phyloP scores from a whole-genome alignment of 2,888 invertebrate genomes.

The Parnassius mnemosyne region DNA sequence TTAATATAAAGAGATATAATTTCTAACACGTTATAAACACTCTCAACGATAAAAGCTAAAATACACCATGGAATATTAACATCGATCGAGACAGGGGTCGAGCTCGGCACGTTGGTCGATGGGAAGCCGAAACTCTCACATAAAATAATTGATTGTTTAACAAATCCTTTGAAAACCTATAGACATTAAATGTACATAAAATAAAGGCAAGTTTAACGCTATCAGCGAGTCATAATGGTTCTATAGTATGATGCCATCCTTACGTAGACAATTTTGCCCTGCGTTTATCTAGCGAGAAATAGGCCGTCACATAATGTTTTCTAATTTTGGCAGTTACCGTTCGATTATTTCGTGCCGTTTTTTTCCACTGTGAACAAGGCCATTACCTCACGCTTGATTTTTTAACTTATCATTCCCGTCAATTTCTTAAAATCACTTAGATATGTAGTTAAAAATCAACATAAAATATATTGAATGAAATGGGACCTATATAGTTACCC shows the following conservation, averaged over 20 bases:
- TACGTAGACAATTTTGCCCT: too few relatives aligned
- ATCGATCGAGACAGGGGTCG: neutral
- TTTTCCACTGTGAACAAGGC: too few relatives aligned
- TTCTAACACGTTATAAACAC: constrained; percentile 29
- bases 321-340: too few relatives aligned
- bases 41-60: constrained; percentile 27
- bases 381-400: too few relatives aligned
- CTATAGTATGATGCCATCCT: too few relatives aligned
- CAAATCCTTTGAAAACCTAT: constrained; percentile 42
- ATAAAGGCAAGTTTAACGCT: constrained; percentile 7
- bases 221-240: neutral
- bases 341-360: too few relatives aligned
- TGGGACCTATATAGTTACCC: neutral
- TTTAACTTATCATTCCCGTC: too few relatives aligned
- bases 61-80: constrained; percentile 17
- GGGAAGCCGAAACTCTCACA: constrained; percentile 23
- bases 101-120: constrained; percentile 24
- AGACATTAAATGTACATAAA: constrained; percentile 39
- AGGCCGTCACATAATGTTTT: too few relatives aligned
- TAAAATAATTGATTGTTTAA: constrained; percentile 19
- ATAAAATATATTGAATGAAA: neutral
- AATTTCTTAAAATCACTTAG: too few relatives aligned
- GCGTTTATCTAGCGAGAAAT: too few relatives aligned
- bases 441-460: too few relatives aligned
- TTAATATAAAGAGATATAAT: constrained; percentile 30